Conservation (phyloP, 1,140 invertebrate species). For the Venturia canescens region DNA sequence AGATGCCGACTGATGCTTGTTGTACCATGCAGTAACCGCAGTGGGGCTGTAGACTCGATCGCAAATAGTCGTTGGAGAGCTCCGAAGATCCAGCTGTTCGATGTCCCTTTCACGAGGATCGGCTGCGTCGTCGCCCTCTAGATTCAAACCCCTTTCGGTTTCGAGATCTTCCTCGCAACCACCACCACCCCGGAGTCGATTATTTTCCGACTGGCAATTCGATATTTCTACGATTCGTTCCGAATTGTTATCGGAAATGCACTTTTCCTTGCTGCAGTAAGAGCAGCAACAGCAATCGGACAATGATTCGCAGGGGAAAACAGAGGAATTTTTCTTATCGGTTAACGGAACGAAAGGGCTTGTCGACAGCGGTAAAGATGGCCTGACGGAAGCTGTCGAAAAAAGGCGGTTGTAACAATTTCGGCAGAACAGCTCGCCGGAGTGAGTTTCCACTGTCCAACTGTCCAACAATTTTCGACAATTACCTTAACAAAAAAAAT, state of each 20-base stretch:
- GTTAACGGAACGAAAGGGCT: constrained; percentile 9
- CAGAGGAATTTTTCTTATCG: constrained; percentile 15
- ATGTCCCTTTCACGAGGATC: constrained; percentile 43
- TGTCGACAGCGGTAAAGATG: background rate
- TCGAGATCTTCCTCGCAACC: constrained; percentile 49
- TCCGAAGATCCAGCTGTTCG: constrained; percentile 19
- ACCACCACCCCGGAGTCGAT: constrained; percentile 55
- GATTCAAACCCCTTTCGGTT: background rate
- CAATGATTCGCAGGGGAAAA: constrained; percentile 36
- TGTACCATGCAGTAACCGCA: constrained; percentile 49
- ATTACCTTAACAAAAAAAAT: constrained; percentile 61
- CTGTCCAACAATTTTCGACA: constrained; percentile 67
- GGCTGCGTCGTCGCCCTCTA: constrained; percentile 24
- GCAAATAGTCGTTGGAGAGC: background rate
- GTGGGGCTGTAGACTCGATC: constrained; percentile 17
- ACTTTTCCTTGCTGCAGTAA: constrained; percentile 39
- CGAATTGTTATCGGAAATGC: background rate
- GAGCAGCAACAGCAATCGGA: constrained; percentile 40
- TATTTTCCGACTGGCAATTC: constrained; percentile 47
- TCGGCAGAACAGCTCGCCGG: constrained; percentile 70
- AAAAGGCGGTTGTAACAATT: constrained; percentile 55
- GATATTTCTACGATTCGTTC: constrained; percentile 39
- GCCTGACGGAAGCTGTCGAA: constrained; percentile 8
- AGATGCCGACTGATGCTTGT: constrained; percentile 50
- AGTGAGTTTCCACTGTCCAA: constrained; percentile 64